Evolutionary conservation across 2,113 vertebrate genomes (phyloP), one percentile per base, ranked within the genome.

Genomic region (Misgurnus anguillicaudatus): DNA sequence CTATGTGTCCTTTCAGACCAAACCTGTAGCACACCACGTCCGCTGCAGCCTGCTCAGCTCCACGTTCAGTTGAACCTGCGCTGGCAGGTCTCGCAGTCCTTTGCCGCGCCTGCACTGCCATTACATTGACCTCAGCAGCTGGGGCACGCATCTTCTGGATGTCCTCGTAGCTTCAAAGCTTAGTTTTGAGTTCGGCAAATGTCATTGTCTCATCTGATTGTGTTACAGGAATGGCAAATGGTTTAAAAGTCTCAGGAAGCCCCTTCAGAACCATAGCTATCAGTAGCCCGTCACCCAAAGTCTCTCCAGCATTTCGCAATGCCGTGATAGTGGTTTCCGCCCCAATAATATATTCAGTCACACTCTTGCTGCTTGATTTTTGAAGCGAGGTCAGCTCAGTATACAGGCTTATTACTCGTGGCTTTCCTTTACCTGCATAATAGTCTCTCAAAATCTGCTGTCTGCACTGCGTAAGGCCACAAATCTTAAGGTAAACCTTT

Each of bases 291-390:
- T 79, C 65, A 61, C 66, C 70, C 8, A 60, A 5, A 48, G 17
- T 72, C 62, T 53, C 72, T 19, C 10, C 39, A 17, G 63, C 47
- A 67, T 77, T 78, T 68, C 75, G n/a, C 9, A 67, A 39, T 7
- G 63, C 75, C 9, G 75, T 77, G 7, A 77, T 67, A 5, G 77
- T 41, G 0, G 55, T 79, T 16, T 79, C 77, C 16, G 77, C 77
- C 21, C 81, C 1, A 4, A 84, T 81, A 17, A 81, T 39, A 47
- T 81, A 84, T 13, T 84, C 69, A 7, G 75, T 84, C 0, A 79
- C 39, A 17, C 36, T 79, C 16, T 82, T 48, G 6, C 51, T 24
- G 4, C n/a, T 5, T 0, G 3, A 3, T 19, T 76, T 82, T 41
- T 71, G 47, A 5, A 75, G n/a, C 2, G 55, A 75, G 19, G 79